A percentile compares a stretch with the other conserved stretches of the same genome.
These are phyloP conservation scores for Chrysotoxum bicinctum DNA, from an alignment of 2,888 invertebrate genomes.

Conservation along the genomic window DNA sequence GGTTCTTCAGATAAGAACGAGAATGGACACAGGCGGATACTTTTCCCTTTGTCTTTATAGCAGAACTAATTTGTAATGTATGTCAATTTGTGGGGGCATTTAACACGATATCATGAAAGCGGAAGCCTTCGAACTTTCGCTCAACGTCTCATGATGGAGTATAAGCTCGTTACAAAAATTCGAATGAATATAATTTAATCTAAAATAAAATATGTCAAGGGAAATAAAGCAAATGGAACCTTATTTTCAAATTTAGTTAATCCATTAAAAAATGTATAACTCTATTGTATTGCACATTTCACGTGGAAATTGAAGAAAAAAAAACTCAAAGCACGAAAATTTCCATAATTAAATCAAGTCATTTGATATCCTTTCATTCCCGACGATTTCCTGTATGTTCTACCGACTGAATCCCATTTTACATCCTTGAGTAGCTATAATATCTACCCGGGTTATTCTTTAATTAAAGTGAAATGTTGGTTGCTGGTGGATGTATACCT, in stretches of 20 bases:
- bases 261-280: neutral
- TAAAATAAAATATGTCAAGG: too few relatives aligned
- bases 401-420: neutral
- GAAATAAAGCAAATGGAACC: too few relatives aligned
- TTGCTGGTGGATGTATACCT: conserved; percentile 16
- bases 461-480: conserved; percentile 53
- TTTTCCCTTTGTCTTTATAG: neutral
- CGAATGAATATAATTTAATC: too few relatives aligned
- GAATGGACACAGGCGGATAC: neutral
- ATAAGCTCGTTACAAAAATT: too few relatives aligned
- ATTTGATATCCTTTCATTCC: neutral
- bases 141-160: neutral
- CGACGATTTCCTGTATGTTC: neutral
- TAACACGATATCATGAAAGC: neutral
- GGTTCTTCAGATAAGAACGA: conserved; percentile 36
- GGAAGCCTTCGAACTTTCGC: neutral
- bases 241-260: too few relatives aligned
- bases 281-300: neutral
- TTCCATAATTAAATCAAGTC: conserved; percentile 7
- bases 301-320: neutral
- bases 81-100: neutral
- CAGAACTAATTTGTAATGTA: neutral
- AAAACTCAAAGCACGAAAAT: neutral
- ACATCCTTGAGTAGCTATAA: conserved; percentile 10
- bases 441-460: conserved; percentile 10